These are phyloP conservation scores for Glossosoma conforme DNA, from an alignment of 1,140 invertebrate genomes.

Conservation along the genomic window DNA sequence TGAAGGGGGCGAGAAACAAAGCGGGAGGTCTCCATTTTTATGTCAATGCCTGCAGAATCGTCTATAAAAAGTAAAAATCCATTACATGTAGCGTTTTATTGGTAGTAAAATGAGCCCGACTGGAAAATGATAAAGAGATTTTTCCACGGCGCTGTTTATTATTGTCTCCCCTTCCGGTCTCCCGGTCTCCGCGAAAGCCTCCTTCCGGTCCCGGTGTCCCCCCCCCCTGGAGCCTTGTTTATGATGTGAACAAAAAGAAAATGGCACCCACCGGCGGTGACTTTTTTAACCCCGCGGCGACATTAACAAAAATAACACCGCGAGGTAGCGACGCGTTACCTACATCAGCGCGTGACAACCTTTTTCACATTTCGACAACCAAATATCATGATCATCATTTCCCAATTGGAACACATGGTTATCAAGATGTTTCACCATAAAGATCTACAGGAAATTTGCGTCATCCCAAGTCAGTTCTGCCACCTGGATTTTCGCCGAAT, in stretches of 20 bases:
- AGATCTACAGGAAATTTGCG: too few species aligned
- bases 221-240: not conserved
- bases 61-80: conserved; percentile 13
- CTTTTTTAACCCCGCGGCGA: not conserved
- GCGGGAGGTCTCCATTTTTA: too few species aligned
- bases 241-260: conserved; percentile 5
- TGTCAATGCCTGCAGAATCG: not conserved
- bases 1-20: too few species aligned
- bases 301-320: not conserved
- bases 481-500: too few species aligned
- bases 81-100: conserved; percentile 11
- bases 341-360: too few species aligned
- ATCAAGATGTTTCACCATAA: too few species aligned
- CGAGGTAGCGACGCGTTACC: too few species aligned
- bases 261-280: conserved; percentile 3
- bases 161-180: conserved; percentile 6
- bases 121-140: conserved; percentile 12
- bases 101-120: conserved; percentile 8
- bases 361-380: too few species aligned
- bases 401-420: too few species aligned
- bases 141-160: conserved; percentile 7
- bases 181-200: not conserved
- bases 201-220: not conserved
- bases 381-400: too few species aligned
- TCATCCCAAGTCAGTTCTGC: too few species aligned